Evolutionary conservation across 2,113 vertebrate genomes (phyloP), one percentile per base, ranked within the genome.

Genomic region (Myotis davidii): DNA sequence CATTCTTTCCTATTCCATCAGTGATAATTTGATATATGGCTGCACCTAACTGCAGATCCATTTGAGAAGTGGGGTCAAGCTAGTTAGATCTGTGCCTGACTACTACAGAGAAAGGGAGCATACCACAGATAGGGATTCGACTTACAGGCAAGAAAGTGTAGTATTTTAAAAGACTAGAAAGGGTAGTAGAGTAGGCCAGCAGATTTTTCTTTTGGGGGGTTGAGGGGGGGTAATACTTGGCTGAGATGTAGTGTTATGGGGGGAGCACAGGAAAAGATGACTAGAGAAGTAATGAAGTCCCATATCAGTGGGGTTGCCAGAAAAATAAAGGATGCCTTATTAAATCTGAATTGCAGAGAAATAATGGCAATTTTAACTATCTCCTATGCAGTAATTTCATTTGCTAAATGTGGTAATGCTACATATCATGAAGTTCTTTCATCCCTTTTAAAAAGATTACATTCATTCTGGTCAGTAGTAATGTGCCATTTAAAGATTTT

Each of bases 311-410:
- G 8, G 3, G 5, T 61, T 88, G 8, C 39, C 45, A 82, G 23
- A 29, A 32, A 92, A 92, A 77, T 34, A 37, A 1, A 77, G 25
- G 37, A 39, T n/a, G 20, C 23, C 42, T 37, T 23, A 64, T 76
- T 92, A 85, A 76, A 81, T 81, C 82, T 81, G 20, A 89, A 89
- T 85, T 92, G 70, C 37, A 77, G 6, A 32, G 18, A 84, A 87
- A 42, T 81, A 52, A 42, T 70, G 39, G 70, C 27, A 76, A 21
- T 16, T 37, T 72, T 45, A 45, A 79, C 23, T 85, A 72, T 90
- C 17, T n/a, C 34, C 32, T 50, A 32, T 74, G 39, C 2, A 65
- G 61, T 82, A 27, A 65, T 70, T 70, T 54, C 48, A 78, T 67
- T 92, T 59, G 13, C 39, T 73, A 73, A 92, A 37, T 83, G 25